phyloP scores from a whole-genome alignment of 2,888 invertebrate species.

The Drosophila falleni region DNA sequence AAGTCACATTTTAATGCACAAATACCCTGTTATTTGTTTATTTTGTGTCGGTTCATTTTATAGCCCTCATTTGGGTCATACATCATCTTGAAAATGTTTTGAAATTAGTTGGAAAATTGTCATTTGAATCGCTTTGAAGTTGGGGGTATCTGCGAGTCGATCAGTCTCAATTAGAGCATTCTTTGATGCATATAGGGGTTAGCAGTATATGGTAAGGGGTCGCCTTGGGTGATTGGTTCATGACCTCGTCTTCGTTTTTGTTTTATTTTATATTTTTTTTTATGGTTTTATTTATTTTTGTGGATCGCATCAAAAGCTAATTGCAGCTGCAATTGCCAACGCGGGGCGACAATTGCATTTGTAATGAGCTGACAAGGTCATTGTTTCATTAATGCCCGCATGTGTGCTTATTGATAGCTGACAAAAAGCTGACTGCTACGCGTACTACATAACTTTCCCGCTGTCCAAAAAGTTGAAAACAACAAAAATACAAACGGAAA shows the following conservation, averaged over 20 bases:
- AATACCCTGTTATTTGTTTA: background rate
- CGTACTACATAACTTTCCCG: constrained; percentile 46
- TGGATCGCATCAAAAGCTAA: constrained; percentile 47
- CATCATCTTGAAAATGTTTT: background rate
- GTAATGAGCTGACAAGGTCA: constrained; percentile 58
- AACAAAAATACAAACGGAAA: constrained; percentile 43
- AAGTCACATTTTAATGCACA: too few relatives aligned
- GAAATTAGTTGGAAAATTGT: background rate
- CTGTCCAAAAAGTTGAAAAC: constrained; percentile 16
- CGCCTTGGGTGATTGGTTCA: constrained; percentile 43
- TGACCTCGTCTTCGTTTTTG: constrained; percentile 47
- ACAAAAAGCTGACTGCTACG: constrained; percentile 27
- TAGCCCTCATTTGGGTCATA: background rate
- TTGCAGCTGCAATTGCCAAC: constrained; percentile 56
- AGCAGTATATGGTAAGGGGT: constrained; percentile 1
- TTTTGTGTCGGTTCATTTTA: background rate
- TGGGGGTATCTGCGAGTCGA: constrained; percentile 13
- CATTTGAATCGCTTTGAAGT: background rate
- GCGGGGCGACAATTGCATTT: constrained; percentile 57
- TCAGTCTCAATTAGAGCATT: constrained; percentile 5
- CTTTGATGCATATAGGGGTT: constrained; percentile 15
- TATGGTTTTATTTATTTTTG: constrained; percentile 3
- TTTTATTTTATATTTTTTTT: constrained; percentile 15
- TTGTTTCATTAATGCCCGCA: constrained; percentile 47
- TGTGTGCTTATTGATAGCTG: constrained; percentile 8